Evolutionary conservation across 2,888 invertebrate species (phyloP).

Genomic region (Leucania comma): DNA sequence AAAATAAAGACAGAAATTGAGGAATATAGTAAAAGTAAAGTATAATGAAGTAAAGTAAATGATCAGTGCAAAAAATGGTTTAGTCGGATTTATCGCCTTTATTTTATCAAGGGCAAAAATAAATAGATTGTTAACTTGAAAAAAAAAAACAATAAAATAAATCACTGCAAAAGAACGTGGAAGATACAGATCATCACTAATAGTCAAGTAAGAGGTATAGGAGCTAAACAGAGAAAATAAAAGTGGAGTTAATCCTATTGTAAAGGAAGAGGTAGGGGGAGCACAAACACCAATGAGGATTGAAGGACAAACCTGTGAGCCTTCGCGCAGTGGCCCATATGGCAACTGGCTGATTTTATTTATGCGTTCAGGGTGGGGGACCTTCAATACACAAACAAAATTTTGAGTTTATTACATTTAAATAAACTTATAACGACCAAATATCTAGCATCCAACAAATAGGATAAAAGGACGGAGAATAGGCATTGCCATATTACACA

Average conservation of each 20-base stretch:
- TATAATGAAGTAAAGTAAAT: slow-evolving; percentile 74
- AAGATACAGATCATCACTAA: slow-evolving; percentile 66
- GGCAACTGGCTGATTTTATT: slow-evolving; percentile 92
- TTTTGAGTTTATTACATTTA: slow-evolving; percentile 83
- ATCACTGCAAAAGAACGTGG: slow-evolving; percentile 79
- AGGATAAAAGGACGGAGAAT: slow-evolving; percentile 79
- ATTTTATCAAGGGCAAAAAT: slow-evolving; percentile 28
- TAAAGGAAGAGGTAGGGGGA: slow-evolving; percentile 84
- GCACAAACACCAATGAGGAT: slow-evolving; percentile 90
- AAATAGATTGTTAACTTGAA: slow-evolving; percentile 39
- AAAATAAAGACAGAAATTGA: slow-evolving; percentile 74
- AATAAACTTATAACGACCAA: slow-evolving; percentile 73
- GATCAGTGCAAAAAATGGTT: slow-evolving; percentile 78
- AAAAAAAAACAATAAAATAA: slow-evolving; percentile 61
- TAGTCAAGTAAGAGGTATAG: slow-evolving; percentile 73
- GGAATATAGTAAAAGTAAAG: slow-evolving; percentile 69
- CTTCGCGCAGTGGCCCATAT: slow-evolving; percentile 93
- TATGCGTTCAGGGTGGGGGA: slow-evolving; percentile 92
- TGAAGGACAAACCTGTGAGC: slow-evolving; percentile 92
- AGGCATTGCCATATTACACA: slow-evolving; percentile 75
- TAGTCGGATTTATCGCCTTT: slow-evolving; percentile 35
- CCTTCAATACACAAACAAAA: slow-evolving; percentile 92
- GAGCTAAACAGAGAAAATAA: slow-evolving; percentile 73
- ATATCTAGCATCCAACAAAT: slow-evolving; percentile 81
- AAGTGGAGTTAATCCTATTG: slow-evolving; percentile 74